phyloP scores from a whole-genome alignment of 1,140 invertebrate species.

The Portunus trituberculatus region DNA sequence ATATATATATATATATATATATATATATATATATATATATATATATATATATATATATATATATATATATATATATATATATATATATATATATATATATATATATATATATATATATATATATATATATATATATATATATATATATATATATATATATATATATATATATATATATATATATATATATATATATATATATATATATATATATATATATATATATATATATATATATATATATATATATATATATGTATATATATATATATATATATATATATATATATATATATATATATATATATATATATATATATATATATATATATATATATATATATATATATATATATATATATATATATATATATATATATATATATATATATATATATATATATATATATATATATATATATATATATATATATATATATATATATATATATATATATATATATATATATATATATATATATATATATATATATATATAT shows the following conservation, averaged over 20 bases:
- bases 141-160: constrained; percentile 5
- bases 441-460: no score
- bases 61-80: constrained; percentile 51
- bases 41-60: constrained; percentile 29
- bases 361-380: no score
- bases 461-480: background rate
- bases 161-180: background rate
- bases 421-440: no score
- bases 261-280: background rate
- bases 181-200: constrained; percentile 29
- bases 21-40: background rate
- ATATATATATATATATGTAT: constrained; percentile 17
- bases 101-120: constrained; percentile 22
- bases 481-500: no score
- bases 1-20: constrained; percentile 5
- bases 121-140: background rate
- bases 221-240: constrained; percentile 51
- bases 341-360: no score
- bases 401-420: no score
- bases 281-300: no score
- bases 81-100: constrained; percentile 51
- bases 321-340: no score
- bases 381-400: no score
- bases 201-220: constrained; percentile 51
- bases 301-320: no score